Conservation (phyloP, 1,140 invertebrate genomes). For the Drosophila parvula region DNA sequence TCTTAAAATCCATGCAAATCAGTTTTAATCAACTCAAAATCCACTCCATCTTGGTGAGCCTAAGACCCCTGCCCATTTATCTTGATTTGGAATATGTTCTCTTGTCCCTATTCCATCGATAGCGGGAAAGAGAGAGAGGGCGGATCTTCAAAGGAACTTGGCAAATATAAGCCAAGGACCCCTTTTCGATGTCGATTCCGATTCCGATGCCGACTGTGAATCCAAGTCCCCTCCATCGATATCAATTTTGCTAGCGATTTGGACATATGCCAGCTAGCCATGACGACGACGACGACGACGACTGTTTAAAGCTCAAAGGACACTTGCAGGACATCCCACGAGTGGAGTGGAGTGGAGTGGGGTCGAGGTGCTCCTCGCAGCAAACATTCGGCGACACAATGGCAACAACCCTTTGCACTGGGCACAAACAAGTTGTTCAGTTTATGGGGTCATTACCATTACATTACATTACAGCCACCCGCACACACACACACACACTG, state of each 20-base stretch:
- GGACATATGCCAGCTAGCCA: constrained; percentile 47
- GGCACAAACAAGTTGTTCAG: constrained; percentile 80
- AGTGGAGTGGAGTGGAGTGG: background rate
- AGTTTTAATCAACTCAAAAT: background rate
- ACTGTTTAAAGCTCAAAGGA: constrained; percentile 45
- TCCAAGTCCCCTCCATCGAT: constrained; percentile 14
- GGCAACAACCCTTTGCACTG: constrained; percentile 71
- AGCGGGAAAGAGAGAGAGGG: background rate
- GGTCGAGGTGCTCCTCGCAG: background rate
- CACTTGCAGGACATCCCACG: constrained; percentile 22
- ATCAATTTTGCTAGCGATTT: constrained; percentile 41
- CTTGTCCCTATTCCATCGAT: background rate
- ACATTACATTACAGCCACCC: constrained; percentile 66
- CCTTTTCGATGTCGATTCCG: background rate
- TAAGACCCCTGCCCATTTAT: background rate
- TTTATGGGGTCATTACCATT: constrained; percentile 82
- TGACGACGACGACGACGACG: constrained; percentile 12
- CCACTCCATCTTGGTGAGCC: background rate
- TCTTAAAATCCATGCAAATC: background rate
- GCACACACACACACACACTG: constrained; percentile 25
- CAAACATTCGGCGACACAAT: constrained; percentile 65
- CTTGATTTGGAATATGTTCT: background rate
- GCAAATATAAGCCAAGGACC: background rate
- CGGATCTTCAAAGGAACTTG: background rate
- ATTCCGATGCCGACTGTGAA: background rate